phyloP scores from a whole-genome alignment of 2,113 vertebrate species.

The Tretioscincus oriximinensis region DNA sequence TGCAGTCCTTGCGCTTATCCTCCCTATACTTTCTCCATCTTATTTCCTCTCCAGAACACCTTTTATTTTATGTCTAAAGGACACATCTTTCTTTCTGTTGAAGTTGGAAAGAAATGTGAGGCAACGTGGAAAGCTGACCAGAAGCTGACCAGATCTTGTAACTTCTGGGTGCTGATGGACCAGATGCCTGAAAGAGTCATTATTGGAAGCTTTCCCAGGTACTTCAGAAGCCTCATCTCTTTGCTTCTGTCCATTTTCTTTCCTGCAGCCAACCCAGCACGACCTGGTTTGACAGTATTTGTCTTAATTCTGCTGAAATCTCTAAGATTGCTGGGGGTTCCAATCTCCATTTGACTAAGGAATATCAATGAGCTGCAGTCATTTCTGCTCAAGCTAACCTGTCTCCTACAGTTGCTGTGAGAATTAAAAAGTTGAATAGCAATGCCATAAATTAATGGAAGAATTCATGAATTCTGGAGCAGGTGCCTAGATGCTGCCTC shows the following conservation, averaged over 20 bases:
- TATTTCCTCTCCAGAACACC: too few species aligned
- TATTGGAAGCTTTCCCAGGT: too few species aligned
- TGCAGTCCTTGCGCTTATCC: neutral
- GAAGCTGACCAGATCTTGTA: neutral
- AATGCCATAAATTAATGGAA: too few species aligned
- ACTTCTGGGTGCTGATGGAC: neutral
- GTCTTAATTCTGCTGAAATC: neutral
- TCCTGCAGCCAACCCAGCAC: neutral
- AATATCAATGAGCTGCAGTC: too few species aligned
- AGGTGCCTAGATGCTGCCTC: too few species aligned
- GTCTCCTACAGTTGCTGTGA: too few species aligned
- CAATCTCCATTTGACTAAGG: neutral
- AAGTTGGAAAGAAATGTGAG: neutral
- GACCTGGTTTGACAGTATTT: neutral
- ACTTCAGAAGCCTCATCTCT: neutral
- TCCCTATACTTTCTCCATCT: neutral
- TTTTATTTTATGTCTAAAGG: too few species aligned
- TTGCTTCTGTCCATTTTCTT: neutral
- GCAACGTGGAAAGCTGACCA: neutral
- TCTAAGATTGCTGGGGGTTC: neutral
- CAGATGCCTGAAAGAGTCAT: neutral
- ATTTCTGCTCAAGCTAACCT: too few species aligned
- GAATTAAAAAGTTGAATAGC: too few species aligned
- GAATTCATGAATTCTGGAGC: too few species aligned
- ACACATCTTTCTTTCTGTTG: neutral